Evolutionary conservation across 2,888 invertebrate genomes (phyloP), one percentile per base, ranked within the genome.

Genomic region (Tryphoninae sp.): DNA sequence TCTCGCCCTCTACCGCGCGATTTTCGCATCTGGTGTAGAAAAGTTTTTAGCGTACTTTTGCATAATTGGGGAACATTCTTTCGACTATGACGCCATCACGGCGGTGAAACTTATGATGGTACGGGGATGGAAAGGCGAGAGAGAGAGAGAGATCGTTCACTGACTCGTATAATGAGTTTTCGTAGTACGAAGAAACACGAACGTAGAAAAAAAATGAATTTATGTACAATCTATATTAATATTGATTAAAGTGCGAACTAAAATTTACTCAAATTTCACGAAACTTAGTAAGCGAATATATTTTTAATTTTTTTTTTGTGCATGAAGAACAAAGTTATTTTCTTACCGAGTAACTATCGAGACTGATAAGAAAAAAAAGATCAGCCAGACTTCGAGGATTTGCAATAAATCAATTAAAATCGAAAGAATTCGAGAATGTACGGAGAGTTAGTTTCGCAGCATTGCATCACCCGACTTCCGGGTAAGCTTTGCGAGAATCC

Each of bases 61-160:
- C 89, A 89, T 91, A 90, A 90, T 90, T 90, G 88, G 62, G 88
- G 65, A 89, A 89, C 88, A 88, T 89, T 89, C 88, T 89, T 89
- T 84, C 82, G 78, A 71, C 40, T 19, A 68, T 78, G 80, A 80
- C 65, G 82, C 84, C 78, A 78, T 75, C 80, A 80, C 78, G 72
- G 73, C 53, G 2, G 4, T 16, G 65, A 61, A 68, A 73, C 49
- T 74, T 77, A 26, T 65, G 76, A 42, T 58, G 42, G 55, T 64
- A 45, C 9, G 40, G 11, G 42, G 40, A n/a, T 26, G 49, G 53
- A 19, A 16, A 53, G 33, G 19, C 19, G 22, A 23, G 6, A 16
- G 55, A 69, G n/a, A 72, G 19, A 49, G 64, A 69, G 13, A 72
- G 19, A 49, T 65, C n/a, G 45, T 19, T 26, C 40, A 26, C 45